These are phyloP conservation scores for Brachionus asplanchnoidis DNA, from an alignment of 1,140 invertebrate species.

Conservation along the genomic window DNA sequence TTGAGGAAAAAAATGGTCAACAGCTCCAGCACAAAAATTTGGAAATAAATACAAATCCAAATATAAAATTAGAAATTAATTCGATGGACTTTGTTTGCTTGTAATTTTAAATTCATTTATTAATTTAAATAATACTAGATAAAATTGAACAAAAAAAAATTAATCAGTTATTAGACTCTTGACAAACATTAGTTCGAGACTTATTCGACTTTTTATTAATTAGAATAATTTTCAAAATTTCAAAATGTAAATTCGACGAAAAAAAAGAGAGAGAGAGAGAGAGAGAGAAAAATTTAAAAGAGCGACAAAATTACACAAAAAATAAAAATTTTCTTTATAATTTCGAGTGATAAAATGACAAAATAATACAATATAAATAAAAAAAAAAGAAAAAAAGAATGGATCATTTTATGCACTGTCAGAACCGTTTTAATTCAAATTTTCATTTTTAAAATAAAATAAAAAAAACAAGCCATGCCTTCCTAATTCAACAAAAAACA, in stretches of 20 bases:
- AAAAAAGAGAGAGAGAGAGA: too few species aligned
- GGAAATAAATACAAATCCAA: not conserved
- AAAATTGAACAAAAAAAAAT: not conserved
- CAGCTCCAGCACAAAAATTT: not conserved
- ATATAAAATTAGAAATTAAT: not conserved
- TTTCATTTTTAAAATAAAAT: not conserved
- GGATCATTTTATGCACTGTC: conserved; percentile 17
- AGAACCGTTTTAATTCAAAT: not conserved
- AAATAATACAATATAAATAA: not conserved
- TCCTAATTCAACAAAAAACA: not conserved
- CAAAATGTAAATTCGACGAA: not conserved
- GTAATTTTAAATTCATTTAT: not conserved
- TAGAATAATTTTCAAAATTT: not conserved
- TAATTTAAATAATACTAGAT: not conserved
- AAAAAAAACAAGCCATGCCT: not conserved
- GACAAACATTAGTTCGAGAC: not conserved
- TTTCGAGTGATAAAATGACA: not conserved
- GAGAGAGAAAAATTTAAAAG: not conserved
- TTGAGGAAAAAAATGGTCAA: too few species aligned
- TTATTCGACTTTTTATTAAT: not conserved
- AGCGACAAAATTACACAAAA: not conserved
- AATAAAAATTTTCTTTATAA: not conserved
- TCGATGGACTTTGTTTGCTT: not conserved
- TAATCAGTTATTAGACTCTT: not conserved
- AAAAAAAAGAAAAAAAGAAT: not conserved